Conservation (phyloP, 2,888 invertebrate genomes). For the Silvanus unidentatus region DNA sequence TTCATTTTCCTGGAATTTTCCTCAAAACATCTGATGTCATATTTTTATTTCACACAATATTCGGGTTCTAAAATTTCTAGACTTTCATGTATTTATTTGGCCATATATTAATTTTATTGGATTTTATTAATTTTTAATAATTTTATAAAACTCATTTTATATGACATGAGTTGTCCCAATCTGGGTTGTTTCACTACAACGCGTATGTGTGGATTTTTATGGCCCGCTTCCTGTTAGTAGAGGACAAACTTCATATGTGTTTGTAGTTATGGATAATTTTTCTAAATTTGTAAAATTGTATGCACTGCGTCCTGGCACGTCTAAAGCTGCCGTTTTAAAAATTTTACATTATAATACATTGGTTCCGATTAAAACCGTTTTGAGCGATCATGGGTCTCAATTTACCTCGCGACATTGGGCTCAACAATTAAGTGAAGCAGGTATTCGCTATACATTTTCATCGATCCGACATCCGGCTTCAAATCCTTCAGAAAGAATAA, state of each 20-base stretch:
- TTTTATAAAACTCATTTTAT: too few species aligned
- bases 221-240: slow-evolving; percentile 19
- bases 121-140: too few species aligned
- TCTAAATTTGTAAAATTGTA: slow-evolving; percentile 23
- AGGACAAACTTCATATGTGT: slow-evolving; percentile 16
- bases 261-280: slow-evolving; percentile 22
- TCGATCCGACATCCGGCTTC: slow-evolving; percentile 21
- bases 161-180: too few species aligned
- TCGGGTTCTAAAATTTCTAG: too few species aligned
- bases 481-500: slow-evolving; percentile 23
- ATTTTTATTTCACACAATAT: too few species aligned
- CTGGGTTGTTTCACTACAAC: too few species aligned
- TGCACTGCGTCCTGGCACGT: slow-evolving; percentile 12
- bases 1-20: too few species aligned
- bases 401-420: slow-evolving; percentile 21
- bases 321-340: slow-evolving; percentile 8
- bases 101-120: too few species aligned
- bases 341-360: slow-evolving; percentile 8
- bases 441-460: slow-evolving; percentile 3
- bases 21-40: too few species aligned
- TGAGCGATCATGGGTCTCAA: slow-evolving; percentile 23
- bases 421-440: slow-evolving; percentile 1
- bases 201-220: slow-evolving; percentile 19
- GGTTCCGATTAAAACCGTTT: slow-evolving; percentile 4
- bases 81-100: too few species aligned